Conservation (phyloP, 2,113 vertebrate species). For the Tauraco erythrolophus region DNA sequence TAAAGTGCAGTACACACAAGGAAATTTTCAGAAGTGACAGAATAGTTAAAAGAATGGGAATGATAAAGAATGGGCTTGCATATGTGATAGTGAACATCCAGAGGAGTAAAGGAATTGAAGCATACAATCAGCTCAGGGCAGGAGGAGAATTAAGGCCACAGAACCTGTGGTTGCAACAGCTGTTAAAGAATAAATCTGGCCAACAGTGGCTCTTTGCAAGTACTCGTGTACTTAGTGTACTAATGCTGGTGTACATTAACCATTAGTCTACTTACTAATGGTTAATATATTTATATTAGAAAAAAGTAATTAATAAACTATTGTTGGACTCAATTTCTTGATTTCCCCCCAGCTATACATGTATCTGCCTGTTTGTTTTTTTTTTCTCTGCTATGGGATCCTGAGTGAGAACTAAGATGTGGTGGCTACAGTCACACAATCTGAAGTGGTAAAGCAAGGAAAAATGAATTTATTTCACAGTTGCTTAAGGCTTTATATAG, state of each 20-base stretch:
- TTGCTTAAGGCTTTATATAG: not conserved
- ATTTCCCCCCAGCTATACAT: not conserved
- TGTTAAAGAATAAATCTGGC: not conserved
- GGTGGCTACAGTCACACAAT: not conserved
- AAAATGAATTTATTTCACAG: not conserved
- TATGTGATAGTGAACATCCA: not conserved
- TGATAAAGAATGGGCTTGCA: not conserved
- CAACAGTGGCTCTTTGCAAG: not conserved
- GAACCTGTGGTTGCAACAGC: not conserved
- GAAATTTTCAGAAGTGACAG: not conserved
- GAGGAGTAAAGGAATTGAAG: not conserved
- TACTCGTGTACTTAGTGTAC: not conserved
- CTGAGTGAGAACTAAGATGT: not conserved
- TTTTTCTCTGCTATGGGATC: not conserved
- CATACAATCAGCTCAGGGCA: not conserved
- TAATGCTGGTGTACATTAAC: constrained; percentile 18
- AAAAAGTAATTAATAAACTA: not conserved
- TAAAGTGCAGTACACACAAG: not conserved
- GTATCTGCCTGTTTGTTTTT: not conserved
- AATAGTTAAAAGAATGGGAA: not conserved
- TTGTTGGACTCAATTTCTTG: not conserved
- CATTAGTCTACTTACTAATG: not conserved
- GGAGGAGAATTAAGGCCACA: not conserved
- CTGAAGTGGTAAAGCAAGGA: not conserved
- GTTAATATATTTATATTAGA: constrained; percentile 14